Conservation (phyloP, 2,888 invertebrate species). For the Parthenolecanium corni region DNA sequence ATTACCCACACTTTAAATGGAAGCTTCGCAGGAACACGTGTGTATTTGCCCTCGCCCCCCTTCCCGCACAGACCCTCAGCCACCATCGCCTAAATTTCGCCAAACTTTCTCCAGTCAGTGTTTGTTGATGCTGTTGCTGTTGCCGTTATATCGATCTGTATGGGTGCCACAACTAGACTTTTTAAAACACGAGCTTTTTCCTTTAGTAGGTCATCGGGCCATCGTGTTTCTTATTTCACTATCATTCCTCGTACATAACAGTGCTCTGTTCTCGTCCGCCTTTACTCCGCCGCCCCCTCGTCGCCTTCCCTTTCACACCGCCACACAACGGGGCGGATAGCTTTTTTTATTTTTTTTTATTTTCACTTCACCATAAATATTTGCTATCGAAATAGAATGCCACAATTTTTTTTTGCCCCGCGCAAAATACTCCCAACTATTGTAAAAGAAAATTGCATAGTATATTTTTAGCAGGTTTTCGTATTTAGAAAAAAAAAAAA, state of each 20-base stretch:
- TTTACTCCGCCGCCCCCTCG: neutral
- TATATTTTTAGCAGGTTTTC: too few species aligned
- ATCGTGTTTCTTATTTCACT: slow-evolving; percentile 8
- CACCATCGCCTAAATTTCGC: too few species aligned
- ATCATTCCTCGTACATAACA: neutral
- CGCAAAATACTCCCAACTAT: neutral
- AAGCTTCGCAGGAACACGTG: too few species aligned
- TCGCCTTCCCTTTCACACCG: neutral
- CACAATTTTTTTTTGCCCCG: neutral
- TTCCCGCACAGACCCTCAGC: too few species aligned
- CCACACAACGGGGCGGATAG: neutral
- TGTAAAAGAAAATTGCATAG: too few species aligned
- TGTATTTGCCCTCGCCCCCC: too few species aligned
- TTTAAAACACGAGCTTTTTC: slow-evolving; percentile 20
- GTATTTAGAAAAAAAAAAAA: too few species aligned
- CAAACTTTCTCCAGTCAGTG: neutral
- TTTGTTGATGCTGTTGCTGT: slow-evolving; percentile 20
- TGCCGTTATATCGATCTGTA: slow-evolving; percentile 25
- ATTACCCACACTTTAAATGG: too few species aligned
- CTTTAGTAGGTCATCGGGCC: slow-evolving; percentile 28
- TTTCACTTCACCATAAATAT: neutral
- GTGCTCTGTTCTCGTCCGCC: neutral
- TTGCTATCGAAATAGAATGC: neutral
- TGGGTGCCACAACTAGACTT: slow-evolving; percentile 24
- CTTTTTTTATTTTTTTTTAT: neutral